Percentiles rank a stretch among this genome's conserved stretches.
phyloP scores from a whole-genome alignment of 1,140 invertebrate genomes.

The Zelostemma sp. region DNA sequence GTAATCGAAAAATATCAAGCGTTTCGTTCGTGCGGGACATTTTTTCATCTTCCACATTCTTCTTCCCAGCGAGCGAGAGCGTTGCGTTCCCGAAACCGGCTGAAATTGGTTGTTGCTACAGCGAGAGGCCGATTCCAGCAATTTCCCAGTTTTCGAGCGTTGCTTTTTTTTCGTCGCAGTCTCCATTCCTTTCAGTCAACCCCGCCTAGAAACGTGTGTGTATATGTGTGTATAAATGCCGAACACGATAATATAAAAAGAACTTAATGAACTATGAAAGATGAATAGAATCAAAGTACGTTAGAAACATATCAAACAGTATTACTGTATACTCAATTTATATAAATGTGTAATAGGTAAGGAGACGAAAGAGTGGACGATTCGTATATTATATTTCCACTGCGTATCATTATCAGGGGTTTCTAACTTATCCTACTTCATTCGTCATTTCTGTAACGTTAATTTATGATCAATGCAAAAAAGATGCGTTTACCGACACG shows the following conservation, averaged over 20 bases:
- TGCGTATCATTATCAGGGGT: slow-evolving; percentile 61
- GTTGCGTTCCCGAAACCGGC: neutral
- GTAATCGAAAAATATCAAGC: slow-evolving; percentile 28
- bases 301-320: slow-evolving; percentile 69
- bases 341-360: slow-evolving; percentile 53
- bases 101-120: neutral
- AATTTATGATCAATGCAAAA: slow-evolving; percentile 30
- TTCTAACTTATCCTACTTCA: neutral
- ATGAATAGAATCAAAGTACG: slow-evolving; percentile 41
- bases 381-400: slow-evolving; percentile 59
- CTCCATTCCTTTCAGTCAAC: slow-evolving; percentile 9
- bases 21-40: slow-evolving; percentile 34
- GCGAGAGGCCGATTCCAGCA: neutral
- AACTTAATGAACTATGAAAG: slow-evolving; percentile 4
- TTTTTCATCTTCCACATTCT: slow-evolving; percentile 21
- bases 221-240: slow-evolving; percentile 37
- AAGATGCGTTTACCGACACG: slow-evolving; percentile 36
- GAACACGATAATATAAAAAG: slow-evolving; percentile 46
- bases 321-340: slow-evolving; percentile 65
- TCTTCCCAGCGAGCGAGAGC: neutral
- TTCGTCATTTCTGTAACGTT: too few species aligned
- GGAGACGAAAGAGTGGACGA: slow-evolving; percentile 26
- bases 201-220: slow-evolving; percentile 42
- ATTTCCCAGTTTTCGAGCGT: slow-evolving; percentile 2
- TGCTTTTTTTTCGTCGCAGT: neutral